phyloP scores from a whole-genome alignment of 2,888 invertebrate genomes.

The Stenchaetothrips biformis region DNA sequence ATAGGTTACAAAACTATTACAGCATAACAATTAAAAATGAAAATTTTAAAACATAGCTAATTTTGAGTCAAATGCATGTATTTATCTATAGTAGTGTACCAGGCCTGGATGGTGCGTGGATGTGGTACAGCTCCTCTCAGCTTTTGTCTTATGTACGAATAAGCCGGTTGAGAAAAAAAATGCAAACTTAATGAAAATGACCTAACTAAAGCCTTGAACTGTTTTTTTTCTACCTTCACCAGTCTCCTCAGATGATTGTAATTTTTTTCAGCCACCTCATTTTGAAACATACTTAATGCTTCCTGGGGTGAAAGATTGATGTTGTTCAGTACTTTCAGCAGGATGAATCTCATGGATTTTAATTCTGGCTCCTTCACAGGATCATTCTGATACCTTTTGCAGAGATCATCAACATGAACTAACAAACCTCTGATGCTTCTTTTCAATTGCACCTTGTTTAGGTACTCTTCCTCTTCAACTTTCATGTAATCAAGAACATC shows the following conservation, averaged over 20 bases:
- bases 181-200: not conserved
- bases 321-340: not conserved
- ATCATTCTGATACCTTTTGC: not conserved
- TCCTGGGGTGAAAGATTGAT: not conserved
- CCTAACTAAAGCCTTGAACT: not conserved
- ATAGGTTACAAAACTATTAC: not conserved
- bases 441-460: not conserved
- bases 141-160: not conserved
- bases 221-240: not conserved
- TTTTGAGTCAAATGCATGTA: not conserved
- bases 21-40: not conserved
- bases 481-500: not conserved
- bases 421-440: not conserved
- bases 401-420: not conserved
- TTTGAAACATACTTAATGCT: not conserved
- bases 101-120: not conserved
- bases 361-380: not conserved
- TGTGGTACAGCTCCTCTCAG: not conserved
- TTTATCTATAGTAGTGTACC: constrained; percentile 3
- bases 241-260: not conserved
- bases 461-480: not conserved
- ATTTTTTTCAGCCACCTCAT: not conserved
- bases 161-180: not conserved
- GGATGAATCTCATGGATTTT: not conserved
- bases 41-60: not conserved